Evolutionary conservation across 2,888 invertebrate species (phyloP).

Genomic region (Eristalis arbustorum): DNA sequence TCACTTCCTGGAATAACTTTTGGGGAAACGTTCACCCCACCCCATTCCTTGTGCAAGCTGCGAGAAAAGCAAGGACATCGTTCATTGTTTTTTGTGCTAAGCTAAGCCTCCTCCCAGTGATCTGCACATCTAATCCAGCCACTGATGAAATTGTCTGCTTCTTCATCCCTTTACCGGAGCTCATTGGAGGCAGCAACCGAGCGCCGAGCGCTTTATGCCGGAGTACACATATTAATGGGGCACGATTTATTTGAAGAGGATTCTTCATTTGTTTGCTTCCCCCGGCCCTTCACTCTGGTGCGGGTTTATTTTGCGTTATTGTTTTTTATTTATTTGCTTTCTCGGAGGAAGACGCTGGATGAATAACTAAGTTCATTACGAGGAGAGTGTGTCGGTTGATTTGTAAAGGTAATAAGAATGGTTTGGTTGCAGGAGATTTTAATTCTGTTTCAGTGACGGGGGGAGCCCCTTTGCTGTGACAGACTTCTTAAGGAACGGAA

Average conservation of each 20-base stretch:
- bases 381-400: not conserved
- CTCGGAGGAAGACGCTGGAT: not conserved
- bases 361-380: not conserved
- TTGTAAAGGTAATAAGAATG: not conserved
- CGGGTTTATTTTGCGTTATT: not conserved
- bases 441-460: not conserved
- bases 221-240: not conserved
- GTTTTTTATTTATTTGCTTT: not conserved
- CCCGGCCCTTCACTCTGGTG: not conserved
- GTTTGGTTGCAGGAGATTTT: not conserved
- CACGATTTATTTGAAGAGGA: not conserved
- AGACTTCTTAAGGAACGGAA: not conserved
- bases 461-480: not conserved
- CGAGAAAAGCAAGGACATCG: not conserved
- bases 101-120: not conserved
- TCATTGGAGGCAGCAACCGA: not conserved
- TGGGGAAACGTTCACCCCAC: not conserved
- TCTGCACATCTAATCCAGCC: not conserved
- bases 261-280: not conserved
- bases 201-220: not conserved
- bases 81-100: not conserved
- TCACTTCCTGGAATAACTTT: not conserved
- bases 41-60: not conserved
- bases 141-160: not conserved
- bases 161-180: not conserved